Base-by-base conservation (phyloP, 2,888 invertebrate genomes). In the Ypsolopha sequella region DNA sequence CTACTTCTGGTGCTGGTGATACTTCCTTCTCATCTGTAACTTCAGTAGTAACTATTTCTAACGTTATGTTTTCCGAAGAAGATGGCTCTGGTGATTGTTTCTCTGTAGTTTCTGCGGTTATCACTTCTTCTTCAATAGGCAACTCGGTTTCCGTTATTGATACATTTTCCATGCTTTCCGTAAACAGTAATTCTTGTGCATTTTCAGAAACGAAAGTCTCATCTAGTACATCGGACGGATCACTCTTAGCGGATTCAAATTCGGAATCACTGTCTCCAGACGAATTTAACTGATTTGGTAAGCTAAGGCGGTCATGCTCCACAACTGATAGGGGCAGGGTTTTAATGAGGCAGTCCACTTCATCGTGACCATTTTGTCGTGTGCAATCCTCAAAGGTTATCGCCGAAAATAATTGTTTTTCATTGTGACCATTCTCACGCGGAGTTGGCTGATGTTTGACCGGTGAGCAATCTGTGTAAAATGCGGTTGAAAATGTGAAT, bases 321-420 rank as follows among this genome's bases (percentile, higher is more conserved):
- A 24, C 24, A 24, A 24, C 24, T 24, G 24, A 24, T 24, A 57
- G 55, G 9, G 63, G 53, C 33, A 68, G 59, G 34, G 70, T 56
- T 53, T 56, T 64, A 44, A 59, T 57, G 11, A 61, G 66, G 63
- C 66, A 73, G 58, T 87, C 86, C 45, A 78, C 62, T 71, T 85
- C 80, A 65, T 81, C 77, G 49, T 63, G 60, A 61, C 80, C 81
- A 58, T 80, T 80, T 56, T 80, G 80, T 62, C 75, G 76, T 56
- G 74, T 79, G 65, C 78, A 87, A 44, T 76, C 85, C 62, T 87
- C 87, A 59, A 87, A 87, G 38, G 81, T 84, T 50, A 87, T 87
- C 3, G 87, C 65, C 35, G 86, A 80, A 58, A 76, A 87, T 24
- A 87, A 64, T 8, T 72, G 73, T 63, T 80, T 81, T 51, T 85